Evolutionary conservation across 1,140 invertebrate species (phyloP).

Genomic region (Wasmannia auropunctata): DNA sequence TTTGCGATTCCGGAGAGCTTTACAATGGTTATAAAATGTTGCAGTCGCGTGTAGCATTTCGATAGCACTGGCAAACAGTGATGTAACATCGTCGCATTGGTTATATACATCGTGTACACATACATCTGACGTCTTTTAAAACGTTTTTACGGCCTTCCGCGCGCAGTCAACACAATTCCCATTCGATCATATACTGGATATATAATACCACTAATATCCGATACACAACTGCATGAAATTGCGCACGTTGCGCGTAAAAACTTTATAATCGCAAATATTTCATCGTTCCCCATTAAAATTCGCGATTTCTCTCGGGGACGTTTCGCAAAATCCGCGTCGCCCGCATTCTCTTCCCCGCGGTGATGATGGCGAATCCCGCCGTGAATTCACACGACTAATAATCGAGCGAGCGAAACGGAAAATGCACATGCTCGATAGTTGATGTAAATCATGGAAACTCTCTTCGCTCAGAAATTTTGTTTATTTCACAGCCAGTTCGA

Average conservation of each 20-base stretch:
- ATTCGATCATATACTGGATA: too few species aligned
- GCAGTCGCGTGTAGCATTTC: too few species aligned
- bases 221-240: background rate
- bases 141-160: background rate
- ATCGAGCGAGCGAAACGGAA: background rate
- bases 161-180: background rate
- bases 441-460: background rate
- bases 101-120: background rate
- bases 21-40: too few species aligned
- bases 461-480: background rate
- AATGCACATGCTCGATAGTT: background rate
- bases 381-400: background rate
- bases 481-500: background rate
- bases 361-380: background rate
- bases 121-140: background rate
- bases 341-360: background rate
- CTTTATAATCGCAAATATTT: slow-evolving; percentile 7
- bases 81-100: background rate
- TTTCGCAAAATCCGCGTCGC: background rate
- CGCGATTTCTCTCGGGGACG: background rate
- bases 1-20: too few species aligned
- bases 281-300: background rate
- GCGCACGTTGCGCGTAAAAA: background rate
- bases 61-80: too few species aligned
- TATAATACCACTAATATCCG: too few species aligned